phyloP scores from a whole-genome alignment of 1,140 invertebrate species.

The Phymastichus coffea region DNA sequence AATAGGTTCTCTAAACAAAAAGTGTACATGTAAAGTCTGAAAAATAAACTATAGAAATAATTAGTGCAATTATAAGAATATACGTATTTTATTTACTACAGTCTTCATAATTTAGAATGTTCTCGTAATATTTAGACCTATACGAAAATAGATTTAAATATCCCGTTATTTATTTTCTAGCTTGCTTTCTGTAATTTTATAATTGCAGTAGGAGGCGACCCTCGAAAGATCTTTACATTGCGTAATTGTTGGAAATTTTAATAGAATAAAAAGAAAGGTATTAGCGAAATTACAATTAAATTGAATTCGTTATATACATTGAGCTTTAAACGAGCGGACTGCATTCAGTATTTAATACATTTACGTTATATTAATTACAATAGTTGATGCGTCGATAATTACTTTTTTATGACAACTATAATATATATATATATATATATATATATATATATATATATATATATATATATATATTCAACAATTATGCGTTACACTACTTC shows the following conservation, averaged over 20 bases:
- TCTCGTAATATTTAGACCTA: constrained; percentile 23
- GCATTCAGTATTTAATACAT: constrained; percentile 19
- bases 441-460: too few species aligned
- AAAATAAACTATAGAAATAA: constrained; percentile 3
- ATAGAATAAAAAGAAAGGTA: constrained; percentile 3
- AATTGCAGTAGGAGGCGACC: not conserved
- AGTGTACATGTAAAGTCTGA: constrained; percentile 16
- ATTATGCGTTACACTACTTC: not conserved
- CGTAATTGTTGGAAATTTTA: not conserved
- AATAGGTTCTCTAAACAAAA: not conserved
- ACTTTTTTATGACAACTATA: constrained; percentile 3
- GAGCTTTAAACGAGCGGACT: not conserved
- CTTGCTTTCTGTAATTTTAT: too few species aligned
- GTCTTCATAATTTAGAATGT: constrained; percentile 10
- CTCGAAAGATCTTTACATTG: not conserved
- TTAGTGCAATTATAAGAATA: constrained; percentile 4
- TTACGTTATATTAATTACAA: constrained; percentile 6
- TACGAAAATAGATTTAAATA: not conserved
- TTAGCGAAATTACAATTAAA: constrained; percentile 16
- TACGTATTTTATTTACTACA: constrained; percentile 19
- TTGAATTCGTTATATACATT: constrained; percentile 6
- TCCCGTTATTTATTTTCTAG: not conserved
- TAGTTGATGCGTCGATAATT: not conserved
- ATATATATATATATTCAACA: constrained; percentile 13
- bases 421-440: too few species aligned